A percentile compares a stretch with the other conserved stretches of the same genome.
These are phyloP conservation scores for Dinocampus coccinellae DNA, from an alignment of 2,888 invertebrate genomes.

Conservation along the genomic window DNA sequence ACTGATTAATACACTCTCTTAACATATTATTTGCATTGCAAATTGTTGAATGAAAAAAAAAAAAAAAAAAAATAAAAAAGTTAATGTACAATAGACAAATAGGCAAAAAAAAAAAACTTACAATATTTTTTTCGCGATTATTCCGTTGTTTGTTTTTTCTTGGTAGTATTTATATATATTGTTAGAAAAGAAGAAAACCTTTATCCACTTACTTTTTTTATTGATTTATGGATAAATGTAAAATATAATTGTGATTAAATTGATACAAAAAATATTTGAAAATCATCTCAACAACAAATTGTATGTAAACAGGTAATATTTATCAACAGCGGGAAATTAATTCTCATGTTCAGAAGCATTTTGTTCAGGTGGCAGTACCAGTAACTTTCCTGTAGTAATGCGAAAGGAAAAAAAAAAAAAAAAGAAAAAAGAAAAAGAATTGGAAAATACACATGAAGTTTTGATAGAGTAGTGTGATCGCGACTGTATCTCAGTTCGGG, in stretches of 20 bases:
- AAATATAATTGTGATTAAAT: background rate
- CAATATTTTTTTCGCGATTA: no score
- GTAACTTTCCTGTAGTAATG: background rate
- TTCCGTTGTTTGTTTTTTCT: no score
- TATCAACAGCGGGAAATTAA: background rate
- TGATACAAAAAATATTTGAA: background rate
- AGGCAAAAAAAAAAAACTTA: background rate
- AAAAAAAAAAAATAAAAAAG: background rate
- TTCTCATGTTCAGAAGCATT: no score
- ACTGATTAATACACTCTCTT: background rate
- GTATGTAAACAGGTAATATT: no score
- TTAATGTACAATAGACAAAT: background rate
- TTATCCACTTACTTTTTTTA: no score
- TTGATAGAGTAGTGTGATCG: conserved; percentile 8
- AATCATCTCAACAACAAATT: no score
- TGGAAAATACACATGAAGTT: background rate
- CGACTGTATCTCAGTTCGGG: background rate
- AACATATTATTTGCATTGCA: background rate
- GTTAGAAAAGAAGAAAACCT: no score
- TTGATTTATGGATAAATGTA: no score
- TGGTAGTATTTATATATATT: no score
- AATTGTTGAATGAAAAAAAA: background rate
- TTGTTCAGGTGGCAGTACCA: background rate
- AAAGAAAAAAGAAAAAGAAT: background rate
- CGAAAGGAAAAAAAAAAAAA: background rate